Evolutionary conservation across 2,888 invertebrate species (phyloP).

Genomic region (Lumbricus terrestris): DNA sequence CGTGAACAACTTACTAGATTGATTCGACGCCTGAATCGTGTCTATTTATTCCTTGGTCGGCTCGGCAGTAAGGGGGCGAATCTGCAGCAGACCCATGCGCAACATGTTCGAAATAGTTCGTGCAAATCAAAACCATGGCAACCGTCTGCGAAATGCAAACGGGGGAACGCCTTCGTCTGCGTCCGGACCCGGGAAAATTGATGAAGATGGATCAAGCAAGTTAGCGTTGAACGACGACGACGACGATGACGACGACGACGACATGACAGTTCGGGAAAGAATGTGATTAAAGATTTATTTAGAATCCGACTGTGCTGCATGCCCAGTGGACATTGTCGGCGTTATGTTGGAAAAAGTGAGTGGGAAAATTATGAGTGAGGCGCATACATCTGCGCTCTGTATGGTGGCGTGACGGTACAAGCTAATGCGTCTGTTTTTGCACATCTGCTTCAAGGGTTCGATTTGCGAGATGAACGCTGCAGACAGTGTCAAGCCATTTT

Average conservation of each 20-base stretch:
- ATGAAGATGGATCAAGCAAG: not conserved
- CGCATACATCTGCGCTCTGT: not conserved
- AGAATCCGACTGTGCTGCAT: not conserved
- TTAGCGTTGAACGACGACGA: not conserved
- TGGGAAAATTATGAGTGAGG: not conserved
- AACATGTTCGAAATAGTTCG: not conserved
- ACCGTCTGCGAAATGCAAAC: not conserved
- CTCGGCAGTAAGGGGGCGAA: not conserved
- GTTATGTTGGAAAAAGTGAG: not conserved
- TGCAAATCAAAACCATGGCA: not conserved
- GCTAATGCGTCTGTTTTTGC: not conserved
- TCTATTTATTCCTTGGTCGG: not conserved
- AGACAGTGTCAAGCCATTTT: not conserved
- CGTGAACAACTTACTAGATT: not conserved
- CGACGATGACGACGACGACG: constrained; percentile 3
- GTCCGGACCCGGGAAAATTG: not conserved
- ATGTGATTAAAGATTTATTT: not conserved
- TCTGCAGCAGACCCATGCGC: not conserved
- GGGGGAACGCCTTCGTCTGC: not conserved
- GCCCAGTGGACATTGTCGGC: not conserved
- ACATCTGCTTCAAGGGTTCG: not conserved
- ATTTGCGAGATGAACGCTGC: not conserved
- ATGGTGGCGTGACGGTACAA: not conserved
- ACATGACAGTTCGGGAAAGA: not conserved
- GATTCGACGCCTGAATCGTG: not conserved